Evolutionary conservation across 2,888 invertebrate species (phyloP), one percentile per base, ranked within the genome.

Genomic region (Acutogordius australiensis): DNA sequence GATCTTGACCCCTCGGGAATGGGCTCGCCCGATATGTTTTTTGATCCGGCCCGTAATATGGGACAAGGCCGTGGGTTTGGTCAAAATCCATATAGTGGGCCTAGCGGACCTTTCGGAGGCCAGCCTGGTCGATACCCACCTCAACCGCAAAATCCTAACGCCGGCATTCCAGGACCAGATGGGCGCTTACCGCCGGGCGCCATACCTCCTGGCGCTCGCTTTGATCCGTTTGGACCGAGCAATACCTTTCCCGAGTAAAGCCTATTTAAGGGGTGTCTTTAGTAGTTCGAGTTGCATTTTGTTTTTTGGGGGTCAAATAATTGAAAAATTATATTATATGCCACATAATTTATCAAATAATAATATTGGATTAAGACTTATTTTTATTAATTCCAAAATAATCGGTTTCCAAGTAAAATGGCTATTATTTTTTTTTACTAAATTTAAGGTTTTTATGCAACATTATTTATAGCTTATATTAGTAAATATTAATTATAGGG

Each of bases 191-290:
- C 51, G 4, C 51, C n/a, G 4, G 51, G 51, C 4, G 51, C 51
- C 23, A 51, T 51, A 8, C 51, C 51, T n/a, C 51, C 51, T 51
- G 51, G 51, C 8, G 51, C 51, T 51, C 13, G 51, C 13, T 51
- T 51, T 51, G 51, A 51, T 23, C 51, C 51, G 4, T 51, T 51
- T 51, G 51, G 51, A 23, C 51, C 51, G 23, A 26, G 23, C 23
- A 8, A n/a, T n/a, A 51, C 51, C n/a, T n/a, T n/a, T 21, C 51
- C 8, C 4, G 51, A 51, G 51, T 51, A 51, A 51, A 51, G 18
- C 18, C 23, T 21, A 23, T 51, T 51, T 51, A n/a, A 51, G 8
- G 23, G 8, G 4, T 51, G 18, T n/a, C 8, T 51, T n/a, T 51
- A n/a, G n/a, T n/a, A n/a, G n/a, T n/a, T n/a, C n/a, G n/a, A n/a